These are phyloP conservation scores for Dreissena rostriformis DNA, from an alignment of 1,140 invertebrate genomes.

Conservation along the genomic window DNA sequence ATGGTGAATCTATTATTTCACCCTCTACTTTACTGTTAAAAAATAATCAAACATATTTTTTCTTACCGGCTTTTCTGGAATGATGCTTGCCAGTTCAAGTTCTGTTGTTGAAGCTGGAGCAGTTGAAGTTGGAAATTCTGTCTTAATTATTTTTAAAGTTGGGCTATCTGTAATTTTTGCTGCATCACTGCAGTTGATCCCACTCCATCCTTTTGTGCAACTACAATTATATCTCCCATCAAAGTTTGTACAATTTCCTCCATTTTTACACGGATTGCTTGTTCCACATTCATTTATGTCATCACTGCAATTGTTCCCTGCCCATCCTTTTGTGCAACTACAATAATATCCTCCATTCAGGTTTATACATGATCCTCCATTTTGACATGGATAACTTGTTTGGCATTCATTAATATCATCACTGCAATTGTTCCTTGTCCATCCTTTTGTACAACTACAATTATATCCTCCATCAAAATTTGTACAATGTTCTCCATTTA, in stretches of 20 bases:
- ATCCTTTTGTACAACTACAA: no score
- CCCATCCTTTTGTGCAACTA: conserved; percentile 20
- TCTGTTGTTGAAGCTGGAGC: background rate
- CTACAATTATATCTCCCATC: conserved; percentile 50
- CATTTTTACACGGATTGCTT: conserved; percentile 53
- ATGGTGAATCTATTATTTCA: no score
- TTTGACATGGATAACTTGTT: conserved; percentile 14
- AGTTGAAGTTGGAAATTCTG: no score
- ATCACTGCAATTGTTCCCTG: conserved; percentile 24
- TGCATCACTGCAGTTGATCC: background rate
- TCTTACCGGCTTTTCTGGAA: no score
- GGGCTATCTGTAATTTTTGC: no score
- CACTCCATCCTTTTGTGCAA: conserved; percentile 57
- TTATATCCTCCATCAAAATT: no score
- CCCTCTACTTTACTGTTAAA: no score
- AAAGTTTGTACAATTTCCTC: conserved; percentile 51
- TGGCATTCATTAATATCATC: conserved; percentile 24
- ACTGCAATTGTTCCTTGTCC: conserved; percentile 10
- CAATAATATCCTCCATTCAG: conserved; percentile 22
- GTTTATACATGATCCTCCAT: conserved; percentile 12
- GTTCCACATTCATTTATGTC: conserved; percentile 40
- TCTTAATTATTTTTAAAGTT: no score
- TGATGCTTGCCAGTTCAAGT: no score
- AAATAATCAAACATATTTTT: no score
- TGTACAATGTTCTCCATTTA: no score